Conservation (phyloP, 2,797 vertebrate genomes). For the Lagothrix lagotricha region DNA sequence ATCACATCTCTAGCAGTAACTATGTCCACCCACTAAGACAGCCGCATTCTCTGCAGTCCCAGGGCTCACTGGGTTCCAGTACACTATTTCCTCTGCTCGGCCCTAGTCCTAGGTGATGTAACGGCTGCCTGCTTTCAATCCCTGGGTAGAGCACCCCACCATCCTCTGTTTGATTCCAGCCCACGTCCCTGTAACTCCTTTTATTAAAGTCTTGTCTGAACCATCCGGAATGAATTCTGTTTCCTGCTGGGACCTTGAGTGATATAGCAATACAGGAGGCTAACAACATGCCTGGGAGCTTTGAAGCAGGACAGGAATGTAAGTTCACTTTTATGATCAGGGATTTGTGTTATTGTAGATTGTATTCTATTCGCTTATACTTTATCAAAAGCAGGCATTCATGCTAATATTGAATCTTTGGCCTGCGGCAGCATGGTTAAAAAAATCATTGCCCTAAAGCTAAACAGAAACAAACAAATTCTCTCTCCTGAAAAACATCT, state of each 20-base stretch:
- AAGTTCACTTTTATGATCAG: conserved; percentile 44
- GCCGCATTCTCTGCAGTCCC: neutral
- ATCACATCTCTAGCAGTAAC: too few relatives aligned
- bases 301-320: conserved; percentile 28
- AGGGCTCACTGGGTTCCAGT: neutral
- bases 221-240: neutral
- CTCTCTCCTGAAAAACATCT: conserved; percentile 37
- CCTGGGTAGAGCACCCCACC: neutral
- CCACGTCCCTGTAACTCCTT: neutral
- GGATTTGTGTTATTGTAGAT: conserved; percentile 23
- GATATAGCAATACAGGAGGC: neutral
- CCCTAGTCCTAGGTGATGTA: neutral
- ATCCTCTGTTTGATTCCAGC: neutral
- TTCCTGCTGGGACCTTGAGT: neutral
- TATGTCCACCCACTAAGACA: neutral
- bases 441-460: conserved; percentile 58
- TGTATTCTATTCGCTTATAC: conserved; percentile 44
- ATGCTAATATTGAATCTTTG: conserved; percentile 52
- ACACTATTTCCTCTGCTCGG: neutral
- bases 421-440: conserved; percentile 19
- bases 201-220: conserved; percentile 41
- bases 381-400: conserved; percentile 55
- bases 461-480: conserved; percentile 60
- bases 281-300: neutral
- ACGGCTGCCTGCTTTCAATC: neutral